Conservation (phyloP, 2,888 invertebrate genomes). For the Cetonia aurata region DNA sequence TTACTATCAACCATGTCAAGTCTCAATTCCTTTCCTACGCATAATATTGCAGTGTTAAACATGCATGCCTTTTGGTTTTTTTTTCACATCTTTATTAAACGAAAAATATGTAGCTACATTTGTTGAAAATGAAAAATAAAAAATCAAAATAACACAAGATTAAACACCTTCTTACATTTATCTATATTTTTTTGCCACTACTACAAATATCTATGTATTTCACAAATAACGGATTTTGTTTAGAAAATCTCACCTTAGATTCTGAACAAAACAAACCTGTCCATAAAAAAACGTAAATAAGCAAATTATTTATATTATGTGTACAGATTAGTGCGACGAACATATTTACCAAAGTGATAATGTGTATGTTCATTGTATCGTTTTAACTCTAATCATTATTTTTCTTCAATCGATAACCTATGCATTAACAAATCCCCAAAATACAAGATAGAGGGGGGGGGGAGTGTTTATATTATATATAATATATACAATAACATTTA, state of each 20-base stretch:
- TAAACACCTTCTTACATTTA: constrained; percentile 32
- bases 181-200: constrained; percentile 20
- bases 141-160: constrained; percentile 11
- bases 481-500: constrained; percentile 28
- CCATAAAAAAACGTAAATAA: constrained; percentile 4
- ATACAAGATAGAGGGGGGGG: constrained; percentile 13
- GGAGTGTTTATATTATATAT: constrained; percentile 12
- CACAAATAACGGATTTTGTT: constrained; percentile 16
- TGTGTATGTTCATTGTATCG: background rate
- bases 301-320: constrained; percentile 17
- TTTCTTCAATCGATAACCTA: background rate
- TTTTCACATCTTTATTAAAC: constrained; percentile 19
- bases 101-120: constrained; percentile 16
- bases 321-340: constrained; percentile 23
- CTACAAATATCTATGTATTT: constrained; percentile 20
- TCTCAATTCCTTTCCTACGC: background rate
- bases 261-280: constrained; percentile 11
- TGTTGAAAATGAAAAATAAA: constrained; percentile 23
- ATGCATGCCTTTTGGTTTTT: background rate
- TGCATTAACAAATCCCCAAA: background rate
- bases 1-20: background rate
- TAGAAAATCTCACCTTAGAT: constrained; percentile 15
- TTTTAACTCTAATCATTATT: constrained; percentile 17
- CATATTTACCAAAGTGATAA: background rate
- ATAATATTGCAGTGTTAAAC: background rate